These are phyloP conservation scores for Cryptoblepharus egeriae DNA, from an alignment of 2,797 vertebrate genomes.

Conservation along the genomic window DNA sequence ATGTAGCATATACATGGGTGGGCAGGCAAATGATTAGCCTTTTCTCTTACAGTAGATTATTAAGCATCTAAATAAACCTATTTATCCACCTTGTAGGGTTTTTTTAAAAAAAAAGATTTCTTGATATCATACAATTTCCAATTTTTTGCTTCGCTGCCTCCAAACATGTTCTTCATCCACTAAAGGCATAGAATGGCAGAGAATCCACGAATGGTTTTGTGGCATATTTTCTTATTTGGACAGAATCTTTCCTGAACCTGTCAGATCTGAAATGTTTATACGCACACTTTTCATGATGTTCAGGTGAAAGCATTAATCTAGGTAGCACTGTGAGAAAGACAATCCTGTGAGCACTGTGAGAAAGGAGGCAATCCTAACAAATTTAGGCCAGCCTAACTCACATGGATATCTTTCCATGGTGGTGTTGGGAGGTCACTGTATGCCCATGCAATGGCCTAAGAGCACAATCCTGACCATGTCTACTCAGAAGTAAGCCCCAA, in stretches of 20 bases:
- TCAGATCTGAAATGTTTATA: not conserved
- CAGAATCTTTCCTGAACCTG: not conserved
- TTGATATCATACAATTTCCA: not conserved
- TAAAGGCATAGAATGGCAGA: too few species aligned
- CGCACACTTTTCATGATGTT: not conserved
- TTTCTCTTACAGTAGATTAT: not conserved
- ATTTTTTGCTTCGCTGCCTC: not conserved
- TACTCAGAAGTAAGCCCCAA: too few species aligned
- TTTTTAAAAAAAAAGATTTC: not conserved
- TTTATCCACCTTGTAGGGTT: not conserved
- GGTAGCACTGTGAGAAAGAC: not conserved
- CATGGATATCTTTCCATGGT: too few species aligned
- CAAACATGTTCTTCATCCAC: not conserved
- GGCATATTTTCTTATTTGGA: not conserved
- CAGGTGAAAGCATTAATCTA: not conserved
- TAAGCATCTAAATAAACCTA: not conserved
- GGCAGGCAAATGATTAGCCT: not conserved
- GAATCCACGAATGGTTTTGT: too few species aligned
- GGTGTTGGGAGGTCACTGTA: too few species aligned
- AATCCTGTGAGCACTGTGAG: too few species aligned
- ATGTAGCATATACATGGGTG: too few species aligned
- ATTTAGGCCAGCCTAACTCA: too few species aligned
- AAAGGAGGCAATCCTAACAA: too few species aligned
- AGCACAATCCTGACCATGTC: too few species aligned
- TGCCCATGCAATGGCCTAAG: too few species aligned